Evolutionary conservation across 2,888 invertebrate genomes (phyloP), one percentile per base, ranked within the genome.

Genomic region (Taenaris catops): DNA sequence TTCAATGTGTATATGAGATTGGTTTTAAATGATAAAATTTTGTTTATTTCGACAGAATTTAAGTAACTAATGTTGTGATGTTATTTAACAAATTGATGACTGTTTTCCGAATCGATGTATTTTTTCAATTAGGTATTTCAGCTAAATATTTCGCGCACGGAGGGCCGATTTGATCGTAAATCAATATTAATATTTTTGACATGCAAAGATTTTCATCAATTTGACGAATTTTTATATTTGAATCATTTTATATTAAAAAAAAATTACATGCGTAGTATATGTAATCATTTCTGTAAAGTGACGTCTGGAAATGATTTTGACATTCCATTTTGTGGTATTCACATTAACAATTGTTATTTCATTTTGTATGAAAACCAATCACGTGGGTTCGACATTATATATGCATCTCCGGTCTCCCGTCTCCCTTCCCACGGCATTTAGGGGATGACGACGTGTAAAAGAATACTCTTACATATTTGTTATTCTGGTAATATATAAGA

Each of bases 401-500:
- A 20, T 25, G 25, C 29, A 29, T 33, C 48, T 48, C 45, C 55
- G 58, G 62, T 62, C n/a, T 61, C 67, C 66, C 63, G 60, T 60
- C 55, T 58, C 39, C n/a, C 46, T 24, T 34, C 27, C 31, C 35
- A 35, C 35, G 31, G 34, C 38, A 38, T 19, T 25, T 44, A 44
- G 42, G 48, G 40, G 43, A 49, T 46, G 46, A 36, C 16, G 25
- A 35, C 45, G 49, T 44, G 47, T n/a, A 48, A 39, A 48, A 52
- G 44, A 59, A 61, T 62, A 63, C 60, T 61, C 62, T 49, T 67
- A 71, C 58, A 56, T 63, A 75, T 73, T 83, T 83, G 84, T 86
- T 83, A 83, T 74, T 79, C 83, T 78, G 73, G 72, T 78, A 74
- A 67, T 74, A 79, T 55, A 75, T 86, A 86, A 83, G 83, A 63